Evolutionary conservation across 2,113 vertebrate genomes (phyloP), one percentile per base, ranked within the genome.

Genomic region (Calyptommatus sinebrachiatus): DNA sequence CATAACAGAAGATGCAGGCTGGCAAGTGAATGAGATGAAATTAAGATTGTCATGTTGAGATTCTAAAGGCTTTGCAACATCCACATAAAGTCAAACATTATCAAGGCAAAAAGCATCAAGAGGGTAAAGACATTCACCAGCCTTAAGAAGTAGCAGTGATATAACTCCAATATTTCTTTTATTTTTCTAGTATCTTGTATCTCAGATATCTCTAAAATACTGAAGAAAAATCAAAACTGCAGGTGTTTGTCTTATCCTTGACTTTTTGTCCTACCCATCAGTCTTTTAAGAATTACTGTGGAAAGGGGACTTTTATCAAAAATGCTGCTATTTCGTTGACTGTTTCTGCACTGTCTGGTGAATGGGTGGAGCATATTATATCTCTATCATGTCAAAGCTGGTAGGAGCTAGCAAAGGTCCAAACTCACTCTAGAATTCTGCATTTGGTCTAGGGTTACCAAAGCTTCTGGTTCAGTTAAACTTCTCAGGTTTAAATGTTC

Each of bases 151-250:
- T 21, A 35, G 65, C 21, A 35, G 48, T 16, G 28, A 20, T 22
- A 77, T 26, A 73, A 63, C 3, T 80, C 81, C 7, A 28, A 2
- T 65, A 29, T 79, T 89, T 86, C 61, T 84, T 57, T 31, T 63
- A 3, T 0, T 28, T 46, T 4, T 63, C 21, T 29, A 79, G 50
- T 24, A 41, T 53, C 28, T 71, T 62, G 2, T 71, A 71, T 16
- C 80, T 1, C 1, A 79, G 24, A 45, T 4, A 45, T 65, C 78
- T 83, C 74, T 86, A 72, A n/a, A 88, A 79, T 83, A 79, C 76
- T 85, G 79, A 48, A 65, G 76, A 26, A 29, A 88, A 85, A 73
- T 18, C 50, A 77, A 80, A 88, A 69, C 63, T 85, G 26, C 63
- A 86, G 85, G 31, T 78, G 71, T 85, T 61, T 69, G 60, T 22